Conservation (phyloP, 2,888 invertebrate species). For the Microplitis deprimator region DNA sequence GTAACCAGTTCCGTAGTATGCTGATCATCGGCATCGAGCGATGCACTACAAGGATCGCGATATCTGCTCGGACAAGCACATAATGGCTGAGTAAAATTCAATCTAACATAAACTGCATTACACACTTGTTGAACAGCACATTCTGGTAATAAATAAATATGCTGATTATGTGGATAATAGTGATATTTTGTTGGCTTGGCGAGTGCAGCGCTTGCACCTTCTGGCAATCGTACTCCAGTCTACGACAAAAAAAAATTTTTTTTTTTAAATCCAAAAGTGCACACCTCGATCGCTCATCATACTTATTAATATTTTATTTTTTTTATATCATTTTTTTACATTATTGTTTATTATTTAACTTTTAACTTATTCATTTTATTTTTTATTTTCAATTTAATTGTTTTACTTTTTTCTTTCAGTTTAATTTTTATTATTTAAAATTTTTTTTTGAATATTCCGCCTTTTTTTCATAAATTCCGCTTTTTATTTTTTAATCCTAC, state of each 20-base stretch:
- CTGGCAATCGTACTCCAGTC: slow-evolving; percentile 73
- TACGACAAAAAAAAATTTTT: slow-evolving; percentile 49
- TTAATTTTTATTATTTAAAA: too few species aligned
- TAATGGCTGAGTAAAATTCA: slow-evolving; percentile 93
- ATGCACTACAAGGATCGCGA: slow-evolving; percentile 92
- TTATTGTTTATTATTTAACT: too few species aligned
- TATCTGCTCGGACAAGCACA: slow-evolving; percentile 93
- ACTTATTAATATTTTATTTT: too few species aligned
- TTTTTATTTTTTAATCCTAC: too few species aligned
- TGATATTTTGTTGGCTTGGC: slow-evolving; percentile 94
- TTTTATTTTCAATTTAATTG: too few species aligned
- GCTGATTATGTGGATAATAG: slow-evolving; percentile 94
- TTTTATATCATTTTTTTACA: too few species aligned
- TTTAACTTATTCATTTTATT: too few species aligned
- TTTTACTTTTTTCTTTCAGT: too few species aligned
- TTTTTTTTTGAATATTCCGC: too few species aligned
- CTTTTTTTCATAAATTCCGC: too few species aligned
- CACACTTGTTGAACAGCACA: slow-evolving; percentile 96
- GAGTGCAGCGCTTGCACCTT: slow-evolving; percentile 72
- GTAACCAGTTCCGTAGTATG: slow-evolving; percentile 93
- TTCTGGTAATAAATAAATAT: slow-evolving; percentile 91
- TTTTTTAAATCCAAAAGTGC: too few species aligned
- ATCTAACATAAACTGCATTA: slow-evolving; percentile 91
- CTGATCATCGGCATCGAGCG: slow-evolving; percentile 89
- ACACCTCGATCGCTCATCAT: too few species aligned